A percentile compares a stretch with the other conserved stretches of the same genome.
Evolutionary conservation across 2,888 invertebrate species (phyloP).

Genomic region (Galerucella pusilla): DNA sequence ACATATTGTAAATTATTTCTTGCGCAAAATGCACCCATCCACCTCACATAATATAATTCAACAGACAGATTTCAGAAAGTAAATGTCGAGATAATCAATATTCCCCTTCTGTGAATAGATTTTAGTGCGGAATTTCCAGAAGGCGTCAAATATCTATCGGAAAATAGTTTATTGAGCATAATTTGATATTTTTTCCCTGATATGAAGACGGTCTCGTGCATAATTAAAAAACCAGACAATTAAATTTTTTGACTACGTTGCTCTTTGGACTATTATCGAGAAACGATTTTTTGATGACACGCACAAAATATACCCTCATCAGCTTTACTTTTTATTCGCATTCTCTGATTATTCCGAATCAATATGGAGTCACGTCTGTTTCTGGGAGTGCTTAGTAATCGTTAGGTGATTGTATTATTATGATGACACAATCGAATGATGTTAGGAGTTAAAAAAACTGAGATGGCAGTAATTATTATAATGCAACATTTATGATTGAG

Average conservation of each 20-base stretch:
- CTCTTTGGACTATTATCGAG: slow-evolving; percentile 1
- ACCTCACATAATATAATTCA: too few species aligned
- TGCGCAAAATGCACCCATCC: too few species aligned
- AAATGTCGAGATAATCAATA: too few species aligned
- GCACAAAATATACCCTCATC: slow-evolving; percentile 21
- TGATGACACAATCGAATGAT: slow-evolving; percentile 5
- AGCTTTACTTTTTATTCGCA: slow-evolving; percentile 10
- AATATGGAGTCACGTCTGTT: slow-evolving; percentile 21
- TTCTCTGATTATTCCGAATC: slow-evolving; percentile 27
- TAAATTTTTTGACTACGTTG: slow-evolving; percentile 5
- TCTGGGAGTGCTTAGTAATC: slow-evolving; percentile 23
- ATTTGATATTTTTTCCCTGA: not conserved
- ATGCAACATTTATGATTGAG: not conserved
- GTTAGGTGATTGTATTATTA: slow-evolving; percentile 28
- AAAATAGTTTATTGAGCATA: not conserved
- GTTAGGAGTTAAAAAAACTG: not conserved
- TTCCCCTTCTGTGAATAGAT: too few species aligned
- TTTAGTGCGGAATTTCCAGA: too few species aligned
- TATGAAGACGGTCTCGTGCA: not conserved
- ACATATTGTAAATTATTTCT: too few species aligned
- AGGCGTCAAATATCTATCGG: not conserved
- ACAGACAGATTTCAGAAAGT: too few species aligned
- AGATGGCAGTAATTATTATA: not conserved
- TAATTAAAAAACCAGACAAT: not conserved
- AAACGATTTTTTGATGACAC: slow-evolving; percentile 20